phyloP scores from a whole-genome alignment of 2,113 vertebrate genomes.

The Tor tambroides region DNA sequence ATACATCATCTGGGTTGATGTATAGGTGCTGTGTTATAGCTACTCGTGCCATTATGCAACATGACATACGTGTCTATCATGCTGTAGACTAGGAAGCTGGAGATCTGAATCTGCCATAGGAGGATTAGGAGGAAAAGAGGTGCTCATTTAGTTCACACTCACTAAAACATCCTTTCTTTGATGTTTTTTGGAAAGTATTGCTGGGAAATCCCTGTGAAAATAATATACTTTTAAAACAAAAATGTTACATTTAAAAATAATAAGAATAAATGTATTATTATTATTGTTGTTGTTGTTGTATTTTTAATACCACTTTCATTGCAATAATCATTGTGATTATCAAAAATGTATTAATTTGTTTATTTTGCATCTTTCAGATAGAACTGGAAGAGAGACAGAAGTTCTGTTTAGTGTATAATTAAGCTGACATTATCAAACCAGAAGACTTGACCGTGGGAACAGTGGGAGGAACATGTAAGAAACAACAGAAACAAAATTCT shows the following conservation, averaged over 20 bases:
- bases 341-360: no score
- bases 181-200: background rate
- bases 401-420: no score
- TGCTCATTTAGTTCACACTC: background rate
- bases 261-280: no score
- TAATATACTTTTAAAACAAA: no score
- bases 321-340: no score
- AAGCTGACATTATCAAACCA: no score
- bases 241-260: no score
- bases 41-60: background rate
- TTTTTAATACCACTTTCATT: no score
- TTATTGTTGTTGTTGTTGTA: no score
- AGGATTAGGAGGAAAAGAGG: background rate
- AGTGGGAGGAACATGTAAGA: background rate
- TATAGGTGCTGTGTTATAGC: background rate
- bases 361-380: no score
- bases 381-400: no score
- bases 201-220: background rate
- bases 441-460: no score
- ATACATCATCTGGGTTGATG: background rate
- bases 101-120: background rate
- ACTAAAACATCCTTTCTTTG: background rate
- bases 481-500: background rate
- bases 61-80: background rate
- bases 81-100: background rate